Base-by-base conservation (phyloP, 2,888 invertebrate species). In the Dermolepida albohirtum region DNA sequence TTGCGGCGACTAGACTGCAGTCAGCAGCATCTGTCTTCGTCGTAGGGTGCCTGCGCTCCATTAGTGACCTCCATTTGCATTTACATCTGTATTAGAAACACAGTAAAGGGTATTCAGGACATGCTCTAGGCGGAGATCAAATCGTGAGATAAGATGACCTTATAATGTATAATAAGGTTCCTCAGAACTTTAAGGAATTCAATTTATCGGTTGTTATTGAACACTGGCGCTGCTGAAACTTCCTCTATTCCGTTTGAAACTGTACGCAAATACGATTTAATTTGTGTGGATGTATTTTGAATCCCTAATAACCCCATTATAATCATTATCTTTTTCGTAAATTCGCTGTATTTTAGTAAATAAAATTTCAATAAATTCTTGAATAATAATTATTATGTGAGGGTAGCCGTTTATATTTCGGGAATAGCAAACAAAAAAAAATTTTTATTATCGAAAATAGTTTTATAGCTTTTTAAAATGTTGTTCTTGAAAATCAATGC, bases 31-130 rank as follows among this genome's bases (percentile, higher is more conserved):
- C 16, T 49, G 62, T 29, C 17, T 27, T 34, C 41, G 67, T 11
- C 51, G 49, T 39, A 41, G 73, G 72, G 72, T 72, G 70, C 57
- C 43, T 12, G 29, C 22, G 74, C 73, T 75, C 74, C 74, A 75
- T 76, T 76, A 75, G 76, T 76, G 79, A 79, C 78, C 78, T 75
- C 75, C 73, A 79, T 80, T 80, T 79, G 80, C 79, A 80, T 80
- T 79, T 79, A 79, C 80, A 79, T 79, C 78, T 77, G 78, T 77
- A 79, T 78, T 77, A 73, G 76, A 75, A 77, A 76, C 78, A 39
- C 17, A 5, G 17, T 76, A 75, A 77, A 59, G 74, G 78, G 76
- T 76, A 77, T 76, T 76, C 75, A 74, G 74, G 77, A 80, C 80
- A 79, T 74, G 80, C 76, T 78, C 78, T 77, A 79, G 79, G 79